These are phyloP conservation scores for Heteronetta atricapilla DNA, from an alignment of 2,113 vertebrate genomes.

Conservation along the genomic window DNA sequence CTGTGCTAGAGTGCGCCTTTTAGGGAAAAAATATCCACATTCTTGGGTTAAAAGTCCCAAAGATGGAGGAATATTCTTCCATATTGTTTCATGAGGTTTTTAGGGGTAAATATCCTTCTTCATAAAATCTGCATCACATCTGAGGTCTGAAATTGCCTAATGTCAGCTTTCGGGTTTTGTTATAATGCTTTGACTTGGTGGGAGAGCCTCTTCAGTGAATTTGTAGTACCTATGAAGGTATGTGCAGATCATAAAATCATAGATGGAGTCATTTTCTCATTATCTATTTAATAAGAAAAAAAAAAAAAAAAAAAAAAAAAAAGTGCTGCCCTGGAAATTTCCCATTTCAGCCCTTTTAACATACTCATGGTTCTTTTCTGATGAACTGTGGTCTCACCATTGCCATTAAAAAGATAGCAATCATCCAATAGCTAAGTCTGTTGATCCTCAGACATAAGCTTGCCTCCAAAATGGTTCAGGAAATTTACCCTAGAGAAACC, in stretches of 20 bases:
- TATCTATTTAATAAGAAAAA: neutral
- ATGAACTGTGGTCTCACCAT: neutral
- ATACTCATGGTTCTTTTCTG: neutral
- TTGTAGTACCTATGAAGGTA: neutral
- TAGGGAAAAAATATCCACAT: neutral
- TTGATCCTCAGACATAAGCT: neutral
- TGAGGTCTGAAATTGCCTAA: neutral
- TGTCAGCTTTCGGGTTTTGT: neutral
- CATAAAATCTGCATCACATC: accelerated
- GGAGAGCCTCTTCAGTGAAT: neutral
- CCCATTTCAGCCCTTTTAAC: neutral
- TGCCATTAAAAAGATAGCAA: neutral
- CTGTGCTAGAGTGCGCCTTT: neutral
- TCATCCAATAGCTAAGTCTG: neutral
- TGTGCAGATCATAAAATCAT: neutral
- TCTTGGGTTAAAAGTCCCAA: neutral
- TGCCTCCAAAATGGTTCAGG: neutral
- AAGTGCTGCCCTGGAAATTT: neutral
- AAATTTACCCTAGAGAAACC: neutral
- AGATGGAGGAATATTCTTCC: neutral
- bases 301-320: neutral
- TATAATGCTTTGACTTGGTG: neutral
- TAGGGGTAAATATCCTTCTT: neutral
- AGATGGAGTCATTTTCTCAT: neutral
- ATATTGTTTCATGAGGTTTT: neutral